Conservation (phyloP, 2,797 vertebrate genomes). For the Falco novaeseelandiae region DNA sequence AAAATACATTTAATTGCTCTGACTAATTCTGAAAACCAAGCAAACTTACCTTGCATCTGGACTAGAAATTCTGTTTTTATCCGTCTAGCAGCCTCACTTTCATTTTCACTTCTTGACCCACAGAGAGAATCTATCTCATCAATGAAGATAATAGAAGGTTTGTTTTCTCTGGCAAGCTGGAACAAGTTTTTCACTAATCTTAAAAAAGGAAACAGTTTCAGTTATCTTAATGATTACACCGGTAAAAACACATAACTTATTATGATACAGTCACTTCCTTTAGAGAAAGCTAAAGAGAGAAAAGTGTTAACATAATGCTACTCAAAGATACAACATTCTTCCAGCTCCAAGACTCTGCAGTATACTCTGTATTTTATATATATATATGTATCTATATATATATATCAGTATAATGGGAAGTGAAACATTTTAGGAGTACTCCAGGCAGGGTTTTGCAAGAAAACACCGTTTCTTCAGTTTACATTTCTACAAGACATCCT, state of each 20-base stretch:
- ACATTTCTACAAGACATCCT: neutral
- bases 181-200: conserved; percentile 98
- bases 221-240: neutral
- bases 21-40: neutral
- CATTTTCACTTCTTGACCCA: conserved; percentile 96
- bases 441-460: neutral
- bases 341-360: neutral
- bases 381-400: too few relatives aligned
- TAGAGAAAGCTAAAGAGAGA: neutral
- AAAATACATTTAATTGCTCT: neutral
- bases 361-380: neutral
- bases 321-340: neutral
- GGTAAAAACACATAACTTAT: neutral
- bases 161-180: conserved; percentile 92
- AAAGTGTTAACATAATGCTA: neutral
- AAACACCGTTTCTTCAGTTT: neutral
- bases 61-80: conserved; percentile 99
- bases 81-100: conserved; percentile 95
- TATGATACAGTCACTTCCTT: neutral
- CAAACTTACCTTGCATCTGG: conserved; percentile 92
- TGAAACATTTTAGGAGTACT: neutral
- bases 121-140: conserved; percentile 98
- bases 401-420: neutral
- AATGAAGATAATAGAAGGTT: conserved; percentile 98
- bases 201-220: conserved; percentile 25